phyloP scores from a whole-genome alignment of 2,888 invertebrate species.

The Caenorhabditis wallacei region DNA sequence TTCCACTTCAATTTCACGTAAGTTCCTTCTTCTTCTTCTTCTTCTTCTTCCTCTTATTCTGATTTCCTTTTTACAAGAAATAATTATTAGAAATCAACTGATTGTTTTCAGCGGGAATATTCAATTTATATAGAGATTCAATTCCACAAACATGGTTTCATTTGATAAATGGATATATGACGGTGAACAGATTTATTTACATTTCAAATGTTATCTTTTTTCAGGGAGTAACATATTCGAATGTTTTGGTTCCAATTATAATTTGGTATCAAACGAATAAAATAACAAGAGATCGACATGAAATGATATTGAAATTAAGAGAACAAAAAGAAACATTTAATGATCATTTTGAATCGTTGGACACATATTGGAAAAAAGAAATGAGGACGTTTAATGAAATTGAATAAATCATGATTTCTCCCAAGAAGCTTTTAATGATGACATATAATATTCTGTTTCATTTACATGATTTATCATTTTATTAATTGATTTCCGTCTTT shows the following conservation, averaged over 20 bases:
- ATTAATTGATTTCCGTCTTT: slow-evolving; percentile 37
- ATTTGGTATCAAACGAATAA: background rate
- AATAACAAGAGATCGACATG: background rate
- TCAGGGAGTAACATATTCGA: slow-evolving; percentile 23
- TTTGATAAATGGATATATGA: background rate
- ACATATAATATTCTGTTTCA: slow-evolving; percentile 21
- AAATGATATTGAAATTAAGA: background rate
- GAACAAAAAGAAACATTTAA: background rate
- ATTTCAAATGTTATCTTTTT: background rate
- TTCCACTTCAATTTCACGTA: slow-evolving; percentile 12
- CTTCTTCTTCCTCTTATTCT: no score
- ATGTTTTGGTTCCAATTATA: slow-evolving; percentile 22
- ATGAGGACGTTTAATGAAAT: background rate
- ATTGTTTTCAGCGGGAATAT: slow-evolving; percentile 12
- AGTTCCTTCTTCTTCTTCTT: background rate
- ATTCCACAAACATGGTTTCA: background rate
- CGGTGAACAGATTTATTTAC: background rate
- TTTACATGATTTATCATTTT: slow-evolving; percentile 27
- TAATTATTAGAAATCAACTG: background rate
- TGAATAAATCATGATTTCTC: background rate
- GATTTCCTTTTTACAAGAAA: no score
- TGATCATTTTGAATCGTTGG: background rate
- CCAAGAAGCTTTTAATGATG: slow-evolving; percentile 33
- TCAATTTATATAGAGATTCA: background rate
- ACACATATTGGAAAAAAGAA: background rate